Base-by-base conservation (phyloP, 2,888 invertebrate genomes). In the Tachina lurida region DNA sequence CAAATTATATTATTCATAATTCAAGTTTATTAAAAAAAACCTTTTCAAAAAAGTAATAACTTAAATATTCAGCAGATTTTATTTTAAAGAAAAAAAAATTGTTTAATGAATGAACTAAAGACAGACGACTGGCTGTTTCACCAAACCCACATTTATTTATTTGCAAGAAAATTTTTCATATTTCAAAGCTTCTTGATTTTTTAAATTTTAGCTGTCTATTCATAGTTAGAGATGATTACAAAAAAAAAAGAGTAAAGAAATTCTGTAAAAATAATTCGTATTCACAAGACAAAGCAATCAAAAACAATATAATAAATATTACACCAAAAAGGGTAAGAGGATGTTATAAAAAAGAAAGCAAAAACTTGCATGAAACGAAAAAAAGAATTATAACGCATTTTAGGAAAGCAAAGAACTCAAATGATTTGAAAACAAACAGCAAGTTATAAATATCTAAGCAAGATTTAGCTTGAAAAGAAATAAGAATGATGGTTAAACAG, bases 401-500 rank as follows among this genome's bases (percentile, higher is more conserved):
- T 12, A 47, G 67, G 19, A 9, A 60, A 31, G 17, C 15, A 65
- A 31, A 68, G 49, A 47, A 58, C 3, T 9, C 52, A 60, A 52
- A 65, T 45, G 54, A 17, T 71, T 58, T 71, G 76, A 60, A 77
- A 73, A 70, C 41, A 77, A 73, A 70, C 41, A 52, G 60, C 71
- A 86, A 62, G 79, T 83, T 86, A 73, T 86, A 86, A 83, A 86
- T 79, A 83, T 83, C 79, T 79, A 80, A 86, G 76, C 79, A 56
- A 56, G 73, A 65, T 79, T 79, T 62, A 67, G 54, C 70, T 65
- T 31, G 10, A 31, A 70, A 52, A 67, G n/a, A 58, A 71, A 77
- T 63, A 81, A 81, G 63, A 70, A 63, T 75, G 70, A 62, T 78
- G 70, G 67, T 17, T 75, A 45, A 39, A 17, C 56, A 47, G 39